Evolutionary conservation across 2,888 invertebrate genomes (phyloP), one percentile per base, ranked within the genome.

Genomic region (Oxycera nigricornis): DNA sequence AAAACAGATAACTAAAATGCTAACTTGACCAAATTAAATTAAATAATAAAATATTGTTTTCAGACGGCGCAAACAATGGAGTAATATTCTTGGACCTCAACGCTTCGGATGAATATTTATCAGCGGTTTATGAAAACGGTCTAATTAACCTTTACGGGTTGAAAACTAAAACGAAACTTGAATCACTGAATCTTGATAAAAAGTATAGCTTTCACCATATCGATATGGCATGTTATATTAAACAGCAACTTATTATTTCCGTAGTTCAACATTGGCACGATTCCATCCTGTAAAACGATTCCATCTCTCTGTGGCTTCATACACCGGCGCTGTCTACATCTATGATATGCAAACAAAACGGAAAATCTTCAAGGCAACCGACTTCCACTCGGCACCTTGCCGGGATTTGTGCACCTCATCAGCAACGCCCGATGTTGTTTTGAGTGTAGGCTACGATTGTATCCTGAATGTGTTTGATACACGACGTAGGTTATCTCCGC

Each of bases 361-460:
- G 1, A 81, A 79, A 52, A 76, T 82, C 22, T 84, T 82, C 61
- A 79, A 81, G 31, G 77, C 80, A 0, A 68, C 74, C 6, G 82
- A 83, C 57, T 82, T 82, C 0, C 85, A 85, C 75, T 78, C 77
- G 20, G 82, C 85, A 0, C 84, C 85, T 0, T 85, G 85, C 55
- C 81, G 83, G 1, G 85, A 85, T 77, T 75, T 85, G 4, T 82
- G 81, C 74, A 84, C 83, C 81, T 82, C 82, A 17, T 78, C 80
- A 2, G 76, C 79, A 0, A 77, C 79, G 46, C 84, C 85, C 0
- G 81, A 83, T 67, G 76, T 81, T 24, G 77, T 85, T 61, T 78
- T 85, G 50, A 83, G 82, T 74, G 84, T 82, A n/a, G 85, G 85
- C 1, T 85, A 82, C 70, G 85, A 85, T 76, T 83, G 83, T 74